Evolutionary conservation across 2,797 vertebrate species (phyloP).

Genomic region (Otus scops): DNA sequence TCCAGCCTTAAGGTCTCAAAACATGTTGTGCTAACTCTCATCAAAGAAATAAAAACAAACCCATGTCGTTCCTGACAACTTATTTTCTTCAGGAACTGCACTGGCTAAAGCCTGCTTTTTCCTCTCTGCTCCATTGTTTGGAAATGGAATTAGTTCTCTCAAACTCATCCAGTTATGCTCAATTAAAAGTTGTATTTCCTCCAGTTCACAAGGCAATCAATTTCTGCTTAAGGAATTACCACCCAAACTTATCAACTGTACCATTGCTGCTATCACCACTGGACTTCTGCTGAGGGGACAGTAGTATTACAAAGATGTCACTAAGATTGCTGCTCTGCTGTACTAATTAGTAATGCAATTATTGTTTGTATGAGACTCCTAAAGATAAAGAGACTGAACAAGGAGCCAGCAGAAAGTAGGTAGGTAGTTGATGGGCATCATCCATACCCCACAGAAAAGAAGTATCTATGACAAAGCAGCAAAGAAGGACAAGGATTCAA

Average conservation of each 20-base stretch:
- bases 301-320: not conserved
- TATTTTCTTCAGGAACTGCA: not conserved
- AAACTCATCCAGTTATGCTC: not conserved
- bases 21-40: not conserved
- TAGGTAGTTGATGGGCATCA: not conserved
- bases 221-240: not conserved
- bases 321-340: not conserved
- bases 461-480: not conserved
- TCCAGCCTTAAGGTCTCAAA: not conserved
- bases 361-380: not conserved
- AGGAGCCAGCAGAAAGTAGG: not conserved
- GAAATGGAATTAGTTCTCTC: not conserved
- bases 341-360: not conserved
- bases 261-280: not conserved
- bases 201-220: not conserved
- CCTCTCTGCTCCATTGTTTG: not conserved
- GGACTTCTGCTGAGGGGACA: not conserved
- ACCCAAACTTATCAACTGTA: not conserved
- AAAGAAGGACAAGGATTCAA: not conserved
- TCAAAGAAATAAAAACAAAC: not conserved
- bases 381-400: not conserved
- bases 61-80: not conserved
- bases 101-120: not conserved
- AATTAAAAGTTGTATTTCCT: not conserved
- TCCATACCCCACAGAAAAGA: not conserved